Conservation (phyloP, 1,140 invertebrate species). For the Pogonus chalceus region DNA sequence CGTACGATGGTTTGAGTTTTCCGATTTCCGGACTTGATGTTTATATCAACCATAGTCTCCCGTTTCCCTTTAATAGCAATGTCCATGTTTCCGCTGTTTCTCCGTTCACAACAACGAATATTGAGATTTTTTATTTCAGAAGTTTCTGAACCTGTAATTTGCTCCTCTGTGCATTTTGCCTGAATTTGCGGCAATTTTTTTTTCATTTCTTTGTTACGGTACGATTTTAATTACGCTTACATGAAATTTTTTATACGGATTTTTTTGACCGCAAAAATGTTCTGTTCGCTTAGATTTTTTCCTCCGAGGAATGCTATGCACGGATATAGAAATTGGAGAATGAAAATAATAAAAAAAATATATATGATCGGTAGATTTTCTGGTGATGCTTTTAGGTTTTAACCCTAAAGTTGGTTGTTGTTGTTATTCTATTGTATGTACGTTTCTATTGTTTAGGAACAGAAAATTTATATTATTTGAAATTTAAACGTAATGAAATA, state of each 20-base stretch:
- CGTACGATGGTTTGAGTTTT: no score
- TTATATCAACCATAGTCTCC: no score
- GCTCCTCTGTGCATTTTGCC: conserved; percentile 1
- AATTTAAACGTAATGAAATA: no score
- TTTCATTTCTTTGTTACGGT: conserved; percentile 1
- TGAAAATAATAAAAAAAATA: background rate
- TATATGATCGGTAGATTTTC: no score
- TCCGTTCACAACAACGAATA: background rate
- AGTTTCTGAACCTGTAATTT: background rate
- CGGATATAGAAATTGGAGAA: background rate
- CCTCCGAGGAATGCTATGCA: background rate
- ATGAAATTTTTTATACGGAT: conserved; percentile 1
- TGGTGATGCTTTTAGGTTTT: no score
- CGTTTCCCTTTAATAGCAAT: no score
- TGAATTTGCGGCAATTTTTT: background rate
- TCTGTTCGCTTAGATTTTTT: background rate
- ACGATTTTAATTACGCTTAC: conserved; percentile 6
- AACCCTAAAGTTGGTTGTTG: no score
- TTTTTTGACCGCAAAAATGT: background rate
- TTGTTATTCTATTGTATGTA: no score
- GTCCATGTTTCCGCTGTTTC: background rate
- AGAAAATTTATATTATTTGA: no score
- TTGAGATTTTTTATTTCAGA: background rate
- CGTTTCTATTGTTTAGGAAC: no score
- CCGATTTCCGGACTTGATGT: no score